phyloP scores from a whole-genome alignment of 2,797 vertebrate genomes.

The Ctenopoma kingsleyae region DNA sequence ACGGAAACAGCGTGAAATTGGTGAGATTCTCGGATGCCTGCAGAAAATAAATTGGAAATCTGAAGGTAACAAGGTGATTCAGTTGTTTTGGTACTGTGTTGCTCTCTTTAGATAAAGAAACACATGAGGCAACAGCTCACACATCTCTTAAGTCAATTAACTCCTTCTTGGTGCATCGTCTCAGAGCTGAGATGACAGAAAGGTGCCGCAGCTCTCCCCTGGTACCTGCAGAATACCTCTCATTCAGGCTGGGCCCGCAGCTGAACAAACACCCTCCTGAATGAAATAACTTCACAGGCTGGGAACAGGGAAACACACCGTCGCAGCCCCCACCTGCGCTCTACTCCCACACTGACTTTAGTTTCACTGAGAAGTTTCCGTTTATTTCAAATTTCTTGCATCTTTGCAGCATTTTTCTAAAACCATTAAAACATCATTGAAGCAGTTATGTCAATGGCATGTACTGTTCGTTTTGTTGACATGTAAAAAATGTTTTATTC shows the following conservation, averaged over 20 bases:
- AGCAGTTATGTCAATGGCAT: background rate
- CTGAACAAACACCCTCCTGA: slow-evolving; percentile 74
- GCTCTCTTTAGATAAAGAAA: slow-evolving; percentile 1
- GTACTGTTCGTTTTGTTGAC: too few relatives aligned
- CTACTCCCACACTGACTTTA: slow-evolving; percentile 29
- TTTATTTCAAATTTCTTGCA: background rate
- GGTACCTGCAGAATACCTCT: slow-evolving; percentile 51
- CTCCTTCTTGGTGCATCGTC: slow-evolving; percentile 23
- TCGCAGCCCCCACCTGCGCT: slow-evolving; percentile 33
- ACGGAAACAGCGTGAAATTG: slow-evolving; percentile 13
- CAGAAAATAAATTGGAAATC: slow-evolving; percentile 22
- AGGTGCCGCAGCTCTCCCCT: slow-evolving; percentile 22
- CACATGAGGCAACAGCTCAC: slow-evolving; percentile 27
- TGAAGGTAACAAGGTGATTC: slow-evolving; percentile 41
- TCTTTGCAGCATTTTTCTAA: slow-evolving; percentile 7
- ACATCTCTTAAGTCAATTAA: slow-evolving; percentile 25
- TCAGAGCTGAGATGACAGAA: slow-evolving; percentile 51
- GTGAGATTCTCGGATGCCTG: slow-evolving; percentile 8
- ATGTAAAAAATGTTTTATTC: too few relatives aligned
- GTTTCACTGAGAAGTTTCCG: slow-evolving; percentile 13
- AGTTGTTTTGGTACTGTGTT: background rate
- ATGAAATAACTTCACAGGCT: slow-evolving; percentile 63
- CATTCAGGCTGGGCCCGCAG: slow-evolving; percentile 52
- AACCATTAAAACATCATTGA: background rate
- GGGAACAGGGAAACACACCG: slow-evolving; percentile 38